Conservation (phyloP, 2,113 vertebrate genomes). For the Notarius quadriscutis region DNA sequence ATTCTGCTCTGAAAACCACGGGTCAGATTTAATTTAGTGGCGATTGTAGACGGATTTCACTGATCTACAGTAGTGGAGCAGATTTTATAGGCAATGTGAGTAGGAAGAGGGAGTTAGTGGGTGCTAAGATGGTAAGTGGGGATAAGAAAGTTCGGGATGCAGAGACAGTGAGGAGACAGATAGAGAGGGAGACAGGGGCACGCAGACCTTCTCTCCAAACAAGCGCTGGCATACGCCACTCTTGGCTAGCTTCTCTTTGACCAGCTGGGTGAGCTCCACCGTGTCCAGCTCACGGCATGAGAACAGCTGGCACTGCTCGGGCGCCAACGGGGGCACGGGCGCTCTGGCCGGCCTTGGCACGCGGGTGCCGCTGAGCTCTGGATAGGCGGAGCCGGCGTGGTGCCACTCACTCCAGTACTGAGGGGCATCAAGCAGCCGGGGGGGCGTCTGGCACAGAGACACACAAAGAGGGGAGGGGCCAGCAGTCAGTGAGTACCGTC, state of each 20-base stretch:
- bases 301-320: conserved; percentile 91
- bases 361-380: conserved; percentile 82
- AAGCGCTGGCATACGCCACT: conserved; percentile 91
- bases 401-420: conserved; percentile 91
- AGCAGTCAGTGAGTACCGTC: conserved; percentile 22
- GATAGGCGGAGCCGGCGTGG: conserved; percentile 76
- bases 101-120: conserved; percentile 33
- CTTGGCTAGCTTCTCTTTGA: conserved; percentile 93
- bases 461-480: conserved; percentile 44
- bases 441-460: conserved; percentile 58
- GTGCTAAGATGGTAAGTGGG: neutral
- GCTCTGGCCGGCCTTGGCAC: conserved; percentile 81
- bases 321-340: conserved; percentile 83
- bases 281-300: conserved; percentile 94
- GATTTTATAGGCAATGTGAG: neutral
- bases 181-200: conserved; percentile 24
- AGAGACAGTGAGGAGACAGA: neutral
- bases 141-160: conserved; percentile 1
- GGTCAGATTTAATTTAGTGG: neutral
- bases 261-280: conserved; percentile 86
- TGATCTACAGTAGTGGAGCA: neutral
- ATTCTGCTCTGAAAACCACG: neutral
- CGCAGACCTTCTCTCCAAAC: conserved; percentile 88
- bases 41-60: neutral
- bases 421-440: conserved; percentile 74